Conservation (phyloP, 2,888 invertebrate species). For the Geophilus truncorum region DNA sequence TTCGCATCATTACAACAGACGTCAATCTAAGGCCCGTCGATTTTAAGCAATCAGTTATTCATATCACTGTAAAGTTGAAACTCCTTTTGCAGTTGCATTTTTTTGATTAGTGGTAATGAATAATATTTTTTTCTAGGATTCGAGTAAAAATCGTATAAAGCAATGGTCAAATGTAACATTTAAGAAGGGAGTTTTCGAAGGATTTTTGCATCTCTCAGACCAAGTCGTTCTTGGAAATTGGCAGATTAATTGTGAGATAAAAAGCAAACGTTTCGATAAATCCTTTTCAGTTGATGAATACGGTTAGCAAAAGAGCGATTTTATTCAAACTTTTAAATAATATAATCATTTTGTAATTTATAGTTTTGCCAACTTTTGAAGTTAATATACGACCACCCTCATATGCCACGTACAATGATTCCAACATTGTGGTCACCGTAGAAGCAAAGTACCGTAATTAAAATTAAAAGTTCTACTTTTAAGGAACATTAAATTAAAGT, state of each 20-base stretch:
- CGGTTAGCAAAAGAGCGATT: constrained; percentile 36
- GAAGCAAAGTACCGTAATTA: constrained; percentile 49
- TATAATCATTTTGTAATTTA: constrained; percentile 36
- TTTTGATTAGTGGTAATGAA: background rate
- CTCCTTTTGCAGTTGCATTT: no score
- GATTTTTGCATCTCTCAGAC: constrained; percentile 43
- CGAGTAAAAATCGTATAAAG: constrained; percentile 47
- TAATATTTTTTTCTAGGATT: constrained; percentile 43
- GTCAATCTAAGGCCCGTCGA: constrained; percentile 48
- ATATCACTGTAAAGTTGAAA: constrained; percentile 44
- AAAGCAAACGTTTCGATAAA: constrained; percentile 42
- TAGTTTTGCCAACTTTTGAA: constrained; percentile 54
- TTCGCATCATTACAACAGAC: constrained; percentile 50
- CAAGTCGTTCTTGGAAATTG: constrained; percentile 48
- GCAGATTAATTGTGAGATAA: constrained; percentile 44
- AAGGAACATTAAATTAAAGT: background rate
- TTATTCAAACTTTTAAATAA: background rate
- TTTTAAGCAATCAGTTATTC: constrained; percentile 47
- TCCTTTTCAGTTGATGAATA: constrained; percentile 48
- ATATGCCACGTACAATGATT: constrained; percentile 48
- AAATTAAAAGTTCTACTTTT: no score
- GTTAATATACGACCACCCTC: constrained; percentile 51
- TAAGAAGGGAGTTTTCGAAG: constrained; percentile 43
- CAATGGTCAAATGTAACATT: constrained; percentile 43
- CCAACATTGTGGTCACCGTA: constrained; percentile 47